A percentile compares a stretch with the other conserved stretches of the same genome.
These are phyloP conservation scores for Poecilia picta DNA, from an alignment of 2,797 vertebrate genomes.

Conservation along the genomic window DNA sequence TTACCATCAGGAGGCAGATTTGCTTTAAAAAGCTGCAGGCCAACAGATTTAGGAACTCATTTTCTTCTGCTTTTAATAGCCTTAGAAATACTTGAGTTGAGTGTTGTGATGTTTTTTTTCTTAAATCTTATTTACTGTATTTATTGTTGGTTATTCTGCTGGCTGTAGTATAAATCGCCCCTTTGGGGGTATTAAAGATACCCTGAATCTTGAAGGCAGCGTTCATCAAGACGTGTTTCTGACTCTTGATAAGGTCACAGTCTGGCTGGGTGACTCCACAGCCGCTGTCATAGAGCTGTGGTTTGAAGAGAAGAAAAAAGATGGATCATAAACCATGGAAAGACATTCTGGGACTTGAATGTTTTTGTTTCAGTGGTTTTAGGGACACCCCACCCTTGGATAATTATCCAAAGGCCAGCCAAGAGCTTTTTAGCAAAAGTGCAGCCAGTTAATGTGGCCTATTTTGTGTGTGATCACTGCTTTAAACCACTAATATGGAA, in stretches of 20 bases:
- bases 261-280: constrained; percentile 47
- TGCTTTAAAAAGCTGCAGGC: background rate
- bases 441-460: constrained; percentile 31
- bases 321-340: constrained; percentile 57
- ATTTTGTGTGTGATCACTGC: constrained; percentile 38
- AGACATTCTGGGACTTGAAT: constrained; percentile 56
- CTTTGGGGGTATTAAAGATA: background rate
- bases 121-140: background rate
- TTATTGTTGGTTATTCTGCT: background rate
- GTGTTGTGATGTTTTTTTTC: background rate
- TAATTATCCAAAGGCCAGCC: constrained; percentile 46
- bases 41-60: background rate
- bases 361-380: constrained; percentile 64
- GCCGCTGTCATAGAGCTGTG: constrained; percentile 46
- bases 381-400: constrained; percentile 63
- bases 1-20: background rate
- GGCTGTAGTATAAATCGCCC: background rate
- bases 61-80: background rate
- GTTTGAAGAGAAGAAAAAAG: constrained; percentile 35
- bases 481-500: constrained; percentile 57
- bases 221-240: constrained; percentile 43
- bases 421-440: constrained; percentile 27
- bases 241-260: constrained; percentile 61
- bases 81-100: background rate
- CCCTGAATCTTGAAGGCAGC: constrained; percentile 16